phyloP scores from a whole-genome alignment of 1,140 invertebrate genomes.

The Mylabris phalerata region DNA sequence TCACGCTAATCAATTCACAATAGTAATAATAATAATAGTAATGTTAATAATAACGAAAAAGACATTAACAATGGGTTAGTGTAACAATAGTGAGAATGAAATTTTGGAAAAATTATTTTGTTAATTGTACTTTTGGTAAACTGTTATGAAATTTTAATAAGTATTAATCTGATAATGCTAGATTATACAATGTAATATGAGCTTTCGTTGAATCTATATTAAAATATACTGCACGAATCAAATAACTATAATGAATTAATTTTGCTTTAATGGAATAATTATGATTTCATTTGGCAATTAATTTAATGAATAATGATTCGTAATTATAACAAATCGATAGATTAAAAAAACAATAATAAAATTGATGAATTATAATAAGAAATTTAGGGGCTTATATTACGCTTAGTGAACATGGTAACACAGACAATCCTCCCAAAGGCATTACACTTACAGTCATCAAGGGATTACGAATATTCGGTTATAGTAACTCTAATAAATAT shows the following conservation, averaged over 20 bases:
- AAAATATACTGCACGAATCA: conserved; percentile 8
- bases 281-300: no score
- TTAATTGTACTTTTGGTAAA: background rate
- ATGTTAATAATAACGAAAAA: no score
- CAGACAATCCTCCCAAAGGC: conserved; percentile 20
- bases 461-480: conserved; percentile 34
- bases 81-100: background rate
- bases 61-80: conserved; percentile 14
- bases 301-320: no score
- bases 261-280: no score
- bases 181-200: conserved; percentile 17
- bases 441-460: conserved; percentile 22
- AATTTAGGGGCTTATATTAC: conserved; percentile 20
- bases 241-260: conserved; percentile 8
- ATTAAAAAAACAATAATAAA: conserved; percentile 5
- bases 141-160: background rate
- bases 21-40: no score
- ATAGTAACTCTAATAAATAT: conserved; percentile 17
- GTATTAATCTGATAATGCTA: conserved; percentile 19
- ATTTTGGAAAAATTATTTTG: background rate
- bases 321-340: no score
- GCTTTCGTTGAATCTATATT: conserved; percentile 12
- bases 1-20: conserved; percentile 24
- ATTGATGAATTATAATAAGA: no score
- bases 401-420: conserved; percentile 32